A percentile compares a stretch with the other conserved stretches of the same genome.
Conservation (phyloP, 2,797 vertebrate species). For the Simalia tracyae region DNA sequence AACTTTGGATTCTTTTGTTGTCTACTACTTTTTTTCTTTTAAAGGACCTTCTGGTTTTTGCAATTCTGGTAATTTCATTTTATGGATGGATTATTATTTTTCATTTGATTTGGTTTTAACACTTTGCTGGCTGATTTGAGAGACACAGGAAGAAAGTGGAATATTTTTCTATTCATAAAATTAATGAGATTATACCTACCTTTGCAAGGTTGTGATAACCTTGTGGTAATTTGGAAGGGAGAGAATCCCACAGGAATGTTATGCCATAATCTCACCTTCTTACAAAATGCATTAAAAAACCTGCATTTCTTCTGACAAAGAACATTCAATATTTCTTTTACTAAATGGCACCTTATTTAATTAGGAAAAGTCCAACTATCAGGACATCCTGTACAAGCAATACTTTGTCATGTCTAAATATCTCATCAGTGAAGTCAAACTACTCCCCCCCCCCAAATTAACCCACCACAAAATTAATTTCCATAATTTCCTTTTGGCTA, state of each 20-base stretch:
- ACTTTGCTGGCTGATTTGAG: not conserved
- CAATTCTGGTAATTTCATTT: not conserved
- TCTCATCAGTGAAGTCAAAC: conserved; percentile 42
- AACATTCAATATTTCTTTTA: conserved; percentile 41
- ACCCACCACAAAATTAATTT: conserved; percentile 37
- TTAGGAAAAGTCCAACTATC: conserved; percentile 14
- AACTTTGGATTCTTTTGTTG: not conserved
- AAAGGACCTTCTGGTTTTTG: not conserved
- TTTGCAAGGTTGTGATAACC: not conserved
- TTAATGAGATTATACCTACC: not conserved
- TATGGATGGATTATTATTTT: not conserved
- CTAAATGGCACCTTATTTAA: conserved; percentile 31
- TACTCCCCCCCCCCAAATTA: conserved; percentile 1
- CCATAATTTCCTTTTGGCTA: conserved; percentile 52
- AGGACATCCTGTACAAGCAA: conserved; percentile 26
- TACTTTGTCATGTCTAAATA: conserved; percentile 49
- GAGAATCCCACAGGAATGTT: conserved; percentile 2
- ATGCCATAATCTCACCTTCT: not conserved
- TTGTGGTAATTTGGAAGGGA: not conserved
- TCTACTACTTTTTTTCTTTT: not conserved
- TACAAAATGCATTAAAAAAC: not conserved
- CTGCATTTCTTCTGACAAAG: not conserved
- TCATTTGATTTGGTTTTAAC: not conserved
- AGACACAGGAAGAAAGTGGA: not conserved
- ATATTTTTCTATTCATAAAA: not conserved